Evolutionary conservation across 1,140 invertebrate species (phyloP).

Genomic region (Eufriesea mexicana): DNA sequence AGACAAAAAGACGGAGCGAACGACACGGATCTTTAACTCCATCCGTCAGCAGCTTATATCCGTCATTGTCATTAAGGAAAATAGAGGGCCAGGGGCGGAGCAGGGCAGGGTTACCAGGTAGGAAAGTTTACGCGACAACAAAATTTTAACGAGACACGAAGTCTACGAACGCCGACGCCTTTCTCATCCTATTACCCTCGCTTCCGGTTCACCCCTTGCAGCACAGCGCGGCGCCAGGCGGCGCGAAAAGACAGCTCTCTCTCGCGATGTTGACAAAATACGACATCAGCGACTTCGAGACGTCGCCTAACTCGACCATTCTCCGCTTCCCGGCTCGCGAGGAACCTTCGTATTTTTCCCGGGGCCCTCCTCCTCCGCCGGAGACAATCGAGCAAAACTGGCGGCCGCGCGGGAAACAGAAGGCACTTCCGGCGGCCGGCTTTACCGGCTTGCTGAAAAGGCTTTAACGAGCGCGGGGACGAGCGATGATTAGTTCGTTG

Average conservation of each 20-base stretch:
- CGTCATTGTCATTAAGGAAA: slow-evolving; percentile 26
- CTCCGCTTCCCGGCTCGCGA: background rate
- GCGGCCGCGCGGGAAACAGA: background rate
- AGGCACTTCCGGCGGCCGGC: slow-evolving; percentile 10
- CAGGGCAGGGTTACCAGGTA: background rate
- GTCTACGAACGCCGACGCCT: slow-evolving; percentile 41
- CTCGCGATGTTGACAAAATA: slow-evolving; percentile 55
- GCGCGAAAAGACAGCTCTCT: slow-evolving; percentile 1
- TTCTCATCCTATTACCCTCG: slow-evolving; percentile 49
- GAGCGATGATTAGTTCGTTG: slow-evolving; percentile 20
- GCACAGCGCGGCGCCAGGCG: background rate
- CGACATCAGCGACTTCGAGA: slow-evolving; percentile 28
- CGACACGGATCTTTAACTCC: background rate
- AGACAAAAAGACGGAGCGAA: background rate
- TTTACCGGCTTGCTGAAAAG: background rate
- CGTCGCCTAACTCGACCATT: background rate
- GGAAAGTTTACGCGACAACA: slow-evolving; percentile 48
- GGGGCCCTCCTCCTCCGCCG: too few species aligned
- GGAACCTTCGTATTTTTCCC: slow-evolving; percentile 21
- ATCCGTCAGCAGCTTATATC: slow-evolving; percentile 34
- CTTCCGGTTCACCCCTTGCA: background rate
- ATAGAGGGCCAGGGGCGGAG: background rate
- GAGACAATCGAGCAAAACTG: slow-evolving; percentile 25
- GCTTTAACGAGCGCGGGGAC: slow-evolving; percentile 12
- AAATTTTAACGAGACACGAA: slow-evolving; percentile 58